phyloP scores from a whole-genome alignment of 1,140 invertebrate genomes.

The Drosophila azteca region DNA sequence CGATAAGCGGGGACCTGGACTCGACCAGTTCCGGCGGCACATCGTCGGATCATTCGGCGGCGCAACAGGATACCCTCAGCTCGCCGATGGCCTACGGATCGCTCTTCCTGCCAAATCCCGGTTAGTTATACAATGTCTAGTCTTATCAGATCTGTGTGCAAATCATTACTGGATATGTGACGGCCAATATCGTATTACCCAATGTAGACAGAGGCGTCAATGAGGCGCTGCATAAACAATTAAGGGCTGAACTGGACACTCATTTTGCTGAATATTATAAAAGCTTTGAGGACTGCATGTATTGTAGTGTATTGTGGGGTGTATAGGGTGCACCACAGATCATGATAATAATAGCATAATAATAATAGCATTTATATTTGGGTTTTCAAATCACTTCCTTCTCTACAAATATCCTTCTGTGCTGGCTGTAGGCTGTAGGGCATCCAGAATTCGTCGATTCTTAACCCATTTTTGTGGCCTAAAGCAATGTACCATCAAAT shows the following conservation, averaged over 20 bases:
- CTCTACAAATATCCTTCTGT: neutral
- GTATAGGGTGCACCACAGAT: conserved; percentile 3
- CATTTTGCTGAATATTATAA: conserved; percentile 72
- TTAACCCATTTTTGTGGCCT: neutral
- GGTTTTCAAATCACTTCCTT: neutral
- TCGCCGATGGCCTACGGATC: conserved; percentile 78
- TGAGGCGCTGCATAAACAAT: conserved; percentile 77
- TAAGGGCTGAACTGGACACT: conserved; percentile 66
- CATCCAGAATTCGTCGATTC: conserved; percentile 14
- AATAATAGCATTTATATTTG: neutral
- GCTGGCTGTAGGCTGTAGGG: conserved; percentile 1
- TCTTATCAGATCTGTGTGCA: conserved; percentile 45
- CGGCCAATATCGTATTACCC: conserved; percentile 54
- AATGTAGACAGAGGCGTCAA: conserved; percentile 62
- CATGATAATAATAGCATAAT: too few relatives aligned
- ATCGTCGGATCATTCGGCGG: conserved; percentile 74
- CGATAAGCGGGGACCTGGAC: conserved; percentile 75
- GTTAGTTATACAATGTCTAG: conserved; percentile 53
- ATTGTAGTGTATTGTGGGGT: neutral
- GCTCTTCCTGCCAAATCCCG: conserved; percentile 76
- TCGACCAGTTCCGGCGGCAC: conserved; percentile 82
- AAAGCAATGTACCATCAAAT: conserved; percentile 33
- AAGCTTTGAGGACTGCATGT: conserved; percentile 58
- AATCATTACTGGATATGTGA: conserved; percentile 8
- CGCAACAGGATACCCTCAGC: conserved; percentile 78